Base-by-base conservation (phyloP, 2,113 vertebrate species). In the Synchiropus splendidus region DNA sequence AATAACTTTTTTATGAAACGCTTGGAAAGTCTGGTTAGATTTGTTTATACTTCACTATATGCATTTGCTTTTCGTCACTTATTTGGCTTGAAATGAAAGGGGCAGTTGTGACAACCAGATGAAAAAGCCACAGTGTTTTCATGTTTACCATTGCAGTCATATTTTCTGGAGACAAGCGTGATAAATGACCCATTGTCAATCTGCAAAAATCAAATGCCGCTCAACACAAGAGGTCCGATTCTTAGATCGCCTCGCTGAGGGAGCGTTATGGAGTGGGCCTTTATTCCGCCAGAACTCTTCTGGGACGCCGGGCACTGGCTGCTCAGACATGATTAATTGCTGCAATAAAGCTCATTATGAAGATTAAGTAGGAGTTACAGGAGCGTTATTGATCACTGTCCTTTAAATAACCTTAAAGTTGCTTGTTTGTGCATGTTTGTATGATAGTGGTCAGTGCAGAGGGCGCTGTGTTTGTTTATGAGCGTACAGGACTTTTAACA, bases 391-490 rank as follows among this genome's bases (percentile, higher is more conserved):
- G 83, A 85, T 85, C 74, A 79, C 73, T 78, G 81, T 81, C 80
- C 79, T 79, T 81, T 86, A 77, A 85, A 84, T 81, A 85, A 83
- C 83, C 85, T 80, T 77, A 80, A 76, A 81, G 75, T 79, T 80
- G 72, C 77, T 83, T 79, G 80, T 79, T 75, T 80, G 48, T 75
- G 73, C 71, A 55, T 77, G 71, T 78, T 66, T 49, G 45, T 70
- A 55, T 71, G 71, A 70, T 6, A 40, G 59, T 61, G 75, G 73
- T 80, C 72, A 74, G 57, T 66, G 60, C 53, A 45, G 42, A 68
- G 69, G 75, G 77, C 69, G 65, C 43, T 51, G 50, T 16, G 56
- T 42, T 40, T 51, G 60, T 55, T 64, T 50, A 37, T 6, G 36
- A 3, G 27, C 48, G 55, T 52, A 42, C 34, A 37, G 16, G 51